Evolutionary conservation across 2,888 invertebrate species (phyloP), one percentile per base, ranked within the genome.

Genomic region (Morpho helenor): DNA sequence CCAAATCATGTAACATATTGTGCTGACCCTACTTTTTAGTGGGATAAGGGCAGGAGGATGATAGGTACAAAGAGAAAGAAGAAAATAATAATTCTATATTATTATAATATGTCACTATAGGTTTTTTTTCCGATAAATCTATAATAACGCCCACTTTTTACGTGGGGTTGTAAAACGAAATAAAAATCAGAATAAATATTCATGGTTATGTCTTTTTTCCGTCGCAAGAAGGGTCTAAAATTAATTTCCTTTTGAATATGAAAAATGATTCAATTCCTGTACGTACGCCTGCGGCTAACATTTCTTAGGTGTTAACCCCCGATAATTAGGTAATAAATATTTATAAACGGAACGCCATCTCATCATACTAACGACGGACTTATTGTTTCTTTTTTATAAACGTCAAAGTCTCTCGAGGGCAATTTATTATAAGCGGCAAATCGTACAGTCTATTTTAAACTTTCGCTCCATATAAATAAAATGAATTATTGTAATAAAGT

Each of bases 301-400:
- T 63, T 72, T 74, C 75, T 72, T 72, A 74, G 70, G 79, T 80
- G 82, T 79, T 79, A 81, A 82, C 75, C 72, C 74, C 69, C 73
- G 68, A 82, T 87, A 87, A 87, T 86, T 80, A 82, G 84, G 81
- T 80, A 81, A 86, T 89, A 87, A 87, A 88, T 87, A 88, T 88
- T 88, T 87, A 87, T 86, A 87, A 85, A 82, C 75, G 76, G 66
- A 72, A 77, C 73, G 74, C 69, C 77, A 65, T 69, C 71, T 77
- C 81, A 78, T 82, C 81, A 79, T 71, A 71, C 70, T 71, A 71
- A 68, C 69, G 67, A 64, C 73, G 42, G 71, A 71, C 68, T 72
- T 61, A 49, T 57, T 61, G 54, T 47, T 49, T 52, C 53, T 61
- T 58, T 56, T 56, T 56, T 52, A 54, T 57, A 49, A 57, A 48